Percentiles rank a stretch among this genome's conserved stretches.
Evolutionary conservation across 2,888 invertebrate species (phyloP).

Genomic region (Andrena praecox): DNA sequence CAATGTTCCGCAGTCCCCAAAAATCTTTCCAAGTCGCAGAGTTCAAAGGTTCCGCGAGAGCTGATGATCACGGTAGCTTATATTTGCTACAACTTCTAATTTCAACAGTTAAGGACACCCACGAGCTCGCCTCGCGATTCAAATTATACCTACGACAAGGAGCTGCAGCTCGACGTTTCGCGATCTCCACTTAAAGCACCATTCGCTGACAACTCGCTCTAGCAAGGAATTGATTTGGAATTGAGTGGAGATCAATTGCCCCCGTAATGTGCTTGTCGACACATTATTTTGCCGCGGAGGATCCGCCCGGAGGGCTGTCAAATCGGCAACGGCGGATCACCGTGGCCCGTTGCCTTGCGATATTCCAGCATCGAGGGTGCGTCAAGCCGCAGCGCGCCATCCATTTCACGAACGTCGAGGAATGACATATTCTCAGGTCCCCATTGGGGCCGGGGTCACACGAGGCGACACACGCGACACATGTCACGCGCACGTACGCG

Average conservation of each 20-base stretch:
- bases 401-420: conserved; percentile 63
- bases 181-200: too few species aligned
- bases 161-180: too few species aligned
- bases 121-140: too few species aligned
- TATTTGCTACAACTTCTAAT: too few species aligned
- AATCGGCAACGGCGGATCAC: conserved; percentile 27
- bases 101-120: too few species aligned
- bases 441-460: conserved; percentile 61
- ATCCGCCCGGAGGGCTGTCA: conserved; percentile 25
- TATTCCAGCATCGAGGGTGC: conserved; percentile 51
- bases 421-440: conserved; percentile 65
- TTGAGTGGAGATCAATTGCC: conserved; percentile 11
- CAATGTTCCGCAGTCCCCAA: too few species aligned
- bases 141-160: too few species aligned
- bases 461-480: conserved; percentile 72
- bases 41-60: too few species aligned
- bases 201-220: too few species aligned
- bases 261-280: conserved; percentile 29
- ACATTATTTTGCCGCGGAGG: conserved; percentile 23
- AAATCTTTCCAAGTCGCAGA: too few species aligned
- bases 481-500: conserved; percentile 74
- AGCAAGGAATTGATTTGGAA: background rate
- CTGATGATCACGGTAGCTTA: too few species aligned
- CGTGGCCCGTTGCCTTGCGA: conserved; percentile 18
- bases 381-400: conserved; percentile 47